Evolutionary conservation across 2,888 invertebrate genomes (phyloP).

Genomic region (Chaetogeoica ovagalla): DNA sequence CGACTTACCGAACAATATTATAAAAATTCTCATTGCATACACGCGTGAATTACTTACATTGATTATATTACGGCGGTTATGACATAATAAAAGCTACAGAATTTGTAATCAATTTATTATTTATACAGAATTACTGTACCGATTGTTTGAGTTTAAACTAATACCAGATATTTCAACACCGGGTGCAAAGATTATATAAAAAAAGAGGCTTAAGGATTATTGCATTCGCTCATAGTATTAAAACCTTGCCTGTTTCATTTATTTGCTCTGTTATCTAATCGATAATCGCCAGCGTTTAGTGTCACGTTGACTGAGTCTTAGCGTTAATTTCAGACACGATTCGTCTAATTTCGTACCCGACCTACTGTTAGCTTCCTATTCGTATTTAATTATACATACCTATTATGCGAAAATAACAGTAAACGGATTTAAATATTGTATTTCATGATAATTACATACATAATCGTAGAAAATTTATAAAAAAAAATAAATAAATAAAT

Average conservation of each 20-base stretch:
- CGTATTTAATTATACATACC: too few relatives aligned
- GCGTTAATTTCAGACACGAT: background rate
- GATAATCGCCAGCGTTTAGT: background rate
- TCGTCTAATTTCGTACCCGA: background rate
- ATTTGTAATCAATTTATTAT: background rate
- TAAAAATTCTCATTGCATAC: too few relatives aligned
- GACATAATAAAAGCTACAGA: background rate
- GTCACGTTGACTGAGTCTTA: background rate
- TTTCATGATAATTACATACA: too few relatives aligned
- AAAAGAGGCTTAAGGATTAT: background rate
- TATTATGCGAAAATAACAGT: too few relatives aligned
- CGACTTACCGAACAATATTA: too few relatives aligned
- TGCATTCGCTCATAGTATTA: background rate
- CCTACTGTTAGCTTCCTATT: too few relatives aligned
- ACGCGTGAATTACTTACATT: too few relatives aligned
- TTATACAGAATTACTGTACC: too few relatives aligned
- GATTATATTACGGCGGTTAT: too few relatives aligned
- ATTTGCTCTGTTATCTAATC: background rate
- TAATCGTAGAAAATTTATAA: too few relatives aligned
- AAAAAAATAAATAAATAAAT: too few relatives aligned
- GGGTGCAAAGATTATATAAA: background rate
- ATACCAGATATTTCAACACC: background rate
- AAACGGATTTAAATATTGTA: slow-evolving; percentile 8
- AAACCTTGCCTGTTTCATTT: background rate
- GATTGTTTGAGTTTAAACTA: background rate